Percentiles rank a stretch among this genome's conserved stretches.
These are phyloP conservation scores for Parapristionchus giblindavisi DNA, from an alignment of 2,888 invertebrate species.

Conservation along the genomic window DNA sequence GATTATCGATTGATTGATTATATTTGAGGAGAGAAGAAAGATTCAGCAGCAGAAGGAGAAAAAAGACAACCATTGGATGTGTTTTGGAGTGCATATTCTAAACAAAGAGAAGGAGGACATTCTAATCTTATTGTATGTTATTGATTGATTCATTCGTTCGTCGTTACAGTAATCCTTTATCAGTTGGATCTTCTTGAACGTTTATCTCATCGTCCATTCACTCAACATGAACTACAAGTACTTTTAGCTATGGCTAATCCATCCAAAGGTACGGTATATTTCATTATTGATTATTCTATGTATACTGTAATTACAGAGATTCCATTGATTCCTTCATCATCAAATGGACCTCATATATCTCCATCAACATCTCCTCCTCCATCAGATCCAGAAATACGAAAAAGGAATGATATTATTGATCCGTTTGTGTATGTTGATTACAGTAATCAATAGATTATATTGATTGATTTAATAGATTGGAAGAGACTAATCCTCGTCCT, in stretches of 20 bases:
- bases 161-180: not conserved
- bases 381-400: conserved; percentile 26
- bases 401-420: not conserved
- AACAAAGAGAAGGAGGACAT: conserved; percentile 14
- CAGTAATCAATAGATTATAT: not conserved
- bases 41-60: conserved; percentile 9
- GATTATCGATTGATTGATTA: not conserved
- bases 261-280: conserved; percentile 17
- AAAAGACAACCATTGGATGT: conserved; percentile 11
- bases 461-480: not conserved
- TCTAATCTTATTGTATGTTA: conserved; percentile 12
- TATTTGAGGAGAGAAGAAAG: not conserved
- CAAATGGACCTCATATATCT: not conserved
- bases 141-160: not conserved
- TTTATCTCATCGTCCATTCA: not conserved
- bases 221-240: conserved; percentile 21
- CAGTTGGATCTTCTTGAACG: conserved; percentile 25
- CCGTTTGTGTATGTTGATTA: not conserved
- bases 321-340: not conserved
- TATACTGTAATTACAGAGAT: not conserved
- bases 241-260: conserved; percentile 23
- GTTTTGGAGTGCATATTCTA: conserved; percentile 17
- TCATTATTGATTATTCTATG: not conserved
- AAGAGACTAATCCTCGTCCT: conserved; percentile 22
- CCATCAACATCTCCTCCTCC: conserved; percentile 22